Evolutionary conservation across 1,140 invertebrate genomes (phyloP).

Genomic region (Aporrectodea caliginosa): DNA sequence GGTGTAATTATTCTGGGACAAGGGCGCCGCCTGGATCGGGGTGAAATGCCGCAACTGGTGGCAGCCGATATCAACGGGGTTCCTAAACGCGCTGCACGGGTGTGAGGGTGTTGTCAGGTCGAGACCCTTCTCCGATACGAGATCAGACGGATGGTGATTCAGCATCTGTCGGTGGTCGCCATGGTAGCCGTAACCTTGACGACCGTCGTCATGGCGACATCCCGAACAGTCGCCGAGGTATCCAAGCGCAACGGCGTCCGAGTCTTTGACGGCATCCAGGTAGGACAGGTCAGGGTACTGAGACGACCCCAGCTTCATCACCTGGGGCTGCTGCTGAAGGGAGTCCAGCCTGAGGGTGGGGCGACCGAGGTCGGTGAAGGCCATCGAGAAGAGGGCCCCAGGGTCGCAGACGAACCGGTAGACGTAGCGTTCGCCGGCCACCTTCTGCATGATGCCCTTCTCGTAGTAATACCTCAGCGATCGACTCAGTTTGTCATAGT

Average conservation of each 20-base stretch:
- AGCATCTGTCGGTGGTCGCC: not conserved
- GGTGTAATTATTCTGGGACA: no score
- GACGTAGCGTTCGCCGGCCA: constrained; percentile 86
- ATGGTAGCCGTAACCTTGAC: not conserved
- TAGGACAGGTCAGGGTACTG: no score
- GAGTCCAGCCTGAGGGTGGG: constrained; percentile 46
- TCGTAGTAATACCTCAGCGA: constrained; percentile 93
- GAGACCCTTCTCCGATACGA: not conserved
- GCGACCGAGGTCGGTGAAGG: constrained; percentile 56
- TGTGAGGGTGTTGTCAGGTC: not conserved
- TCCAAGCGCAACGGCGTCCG: not conserved
- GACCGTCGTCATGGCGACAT: not conserved
- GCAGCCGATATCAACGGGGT: not conserved
- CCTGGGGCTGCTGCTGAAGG: not conserved
- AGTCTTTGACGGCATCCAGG: not conserved
- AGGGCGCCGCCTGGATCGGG: no score
- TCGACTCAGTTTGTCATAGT: constrained; percentile 90
- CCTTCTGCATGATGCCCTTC: constrained; percentile 68
- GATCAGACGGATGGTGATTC: no score
- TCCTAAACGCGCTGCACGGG: not conserved
- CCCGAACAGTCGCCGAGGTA: not conserved
- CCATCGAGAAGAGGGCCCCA: constrained; percentile 85
- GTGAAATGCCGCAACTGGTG: not conserved
- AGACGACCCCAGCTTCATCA: not conserved
- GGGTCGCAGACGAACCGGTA: constrained; percentile 95